phyloP scores from a whole-genome alignment of 2,113 vertebrate genomes.

The Pipa parva region DNA sequence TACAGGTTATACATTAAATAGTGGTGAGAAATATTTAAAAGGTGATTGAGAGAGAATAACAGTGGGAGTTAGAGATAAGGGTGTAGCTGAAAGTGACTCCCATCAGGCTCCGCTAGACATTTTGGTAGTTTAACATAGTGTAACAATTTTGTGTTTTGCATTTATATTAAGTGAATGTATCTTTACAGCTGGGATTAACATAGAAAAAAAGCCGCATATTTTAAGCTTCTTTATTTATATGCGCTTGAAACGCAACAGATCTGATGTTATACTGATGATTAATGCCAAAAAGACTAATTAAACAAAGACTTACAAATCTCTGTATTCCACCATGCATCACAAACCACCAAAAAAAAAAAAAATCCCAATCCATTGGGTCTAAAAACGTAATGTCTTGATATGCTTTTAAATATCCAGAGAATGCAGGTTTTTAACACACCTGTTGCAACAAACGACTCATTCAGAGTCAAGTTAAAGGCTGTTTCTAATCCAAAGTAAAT shows the following conservation, averaged over 20 bases:
- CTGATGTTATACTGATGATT: not conserved
- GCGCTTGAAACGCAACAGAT: not conserved
- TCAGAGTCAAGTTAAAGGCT: constrained; percentile 27
- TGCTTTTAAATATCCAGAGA: constrained; percentile 25
- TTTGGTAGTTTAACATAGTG: no score
- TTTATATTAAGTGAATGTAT: not conserved
- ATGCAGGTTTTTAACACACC: constrained; percentile 36
- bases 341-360: not conserved
- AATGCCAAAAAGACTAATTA: constrained; percentile 9
- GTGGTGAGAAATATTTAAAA: no score
- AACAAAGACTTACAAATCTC: not conserved
- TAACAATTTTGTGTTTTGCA: no score
- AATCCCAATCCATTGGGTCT: not conserved
- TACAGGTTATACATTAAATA: no score
- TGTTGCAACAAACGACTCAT: constrained; percentile 38
- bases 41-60: no score
- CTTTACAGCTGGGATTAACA: not conserved
- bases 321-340: constrained; percentile 1
- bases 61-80: no score
- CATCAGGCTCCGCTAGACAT: no score
- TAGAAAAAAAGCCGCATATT: not conserved
- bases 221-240: not conserved
- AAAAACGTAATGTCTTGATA: constrained; percentile 7
- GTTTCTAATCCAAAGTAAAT: constrained; percentile 33
- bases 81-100: no score